phyloP scores from a whole-genome alignment of 2,888 invertebrate genomes.

The Phalera bucephala region DNA sequence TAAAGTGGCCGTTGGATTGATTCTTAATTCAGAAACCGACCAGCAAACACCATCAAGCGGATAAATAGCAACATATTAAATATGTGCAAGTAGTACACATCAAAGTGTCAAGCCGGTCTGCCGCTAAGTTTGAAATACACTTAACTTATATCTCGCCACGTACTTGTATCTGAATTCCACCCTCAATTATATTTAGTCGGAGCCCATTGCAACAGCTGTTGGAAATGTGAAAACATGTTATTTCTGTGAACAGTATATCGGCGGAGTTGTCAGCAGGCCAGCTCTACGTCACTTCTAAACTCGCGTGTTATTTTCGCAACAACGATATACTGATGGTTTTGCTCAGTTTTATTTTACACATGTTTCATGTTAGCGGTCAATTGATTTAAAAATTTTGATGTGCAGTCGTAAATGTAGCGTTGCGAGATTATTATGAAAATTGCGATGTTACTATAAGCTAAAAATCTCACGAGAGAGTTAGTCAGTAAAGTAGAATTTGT shows the following conservation, averaged over 20 bases:
- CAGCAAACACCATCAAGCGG: too few species aligned
- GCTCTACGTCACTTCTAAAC: conserved; percentile 51
- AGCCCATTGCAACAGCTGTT: conserved; percentile 43
- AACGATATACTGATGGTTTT: conserved; percentile 23
- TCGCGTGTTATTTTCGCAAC: conserved; percentile 55
- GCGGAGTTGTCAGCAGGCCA: conserved; percentile 64
- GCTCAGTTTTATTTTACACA: conserved; percentile 38
- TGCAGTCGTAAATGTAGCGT: conserved; percentile 7
- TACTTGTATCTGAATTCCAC: not conserved
- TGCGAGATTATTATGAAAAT: too few species aligned
- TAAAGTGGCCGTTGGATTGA: too few species aligned
- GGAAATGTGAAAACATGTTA: conserved; percentile 48
- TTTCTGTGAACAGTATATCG: conserved; percentile 62
- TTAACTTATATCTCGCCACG: not conserved
- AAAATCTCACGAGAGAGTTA: too few species aligned
- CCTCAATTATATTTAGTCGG: not conserved
- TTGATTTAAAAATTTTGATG: conserved; percentile 22
- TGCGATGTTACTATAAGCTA: too few species aligned
- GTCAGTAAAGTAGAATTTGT: too few species aligned
- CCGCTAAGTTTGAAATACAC: too few species aligned
- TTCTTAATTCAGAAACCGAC: too few species aligned
- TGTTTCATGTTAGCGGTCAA: conserved; percentile 38
- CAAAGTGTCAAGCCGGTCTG: too few species aligned
- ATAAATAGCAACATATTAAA: too few species aligned
- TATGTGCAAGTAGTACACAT: too few species aligned